Evolutionary conservation across 1,140 invertebrate species (phyloP).

Genomic region (Neodiprion lecontei): DNA sequence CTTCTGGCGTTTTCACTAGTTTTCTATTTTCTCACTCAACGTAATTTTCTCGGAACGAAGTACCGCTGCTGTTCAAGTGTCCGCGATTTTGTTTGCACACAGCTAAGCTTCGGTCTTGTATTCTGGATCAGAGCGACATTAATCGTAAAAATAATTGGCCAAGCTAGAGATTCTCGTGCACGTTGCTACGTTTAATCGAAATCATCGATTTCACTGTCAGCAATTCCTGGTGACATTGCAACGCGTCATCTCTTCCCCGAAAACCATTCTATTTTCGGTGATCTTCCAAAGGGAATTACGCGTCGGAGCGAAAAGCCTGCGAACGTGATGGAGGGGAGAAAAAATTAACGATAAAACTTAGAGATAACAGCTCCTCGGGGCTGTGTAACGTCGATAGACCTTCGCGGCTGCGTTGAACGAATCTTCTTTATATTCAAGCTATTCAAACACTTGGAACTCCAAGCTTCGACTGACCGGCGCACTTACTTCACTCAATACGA

Average conservation of each 20-base stretch:
- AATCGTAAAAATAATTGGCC: no score
- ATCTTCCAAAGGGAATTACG: background rate
- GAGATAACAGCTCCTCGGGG: conserved; percentile 3
- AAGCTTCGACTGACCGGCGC: background rate
- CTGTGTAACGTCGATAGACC: conserved; percentile 2
- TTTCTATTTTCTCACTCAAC: background rate
- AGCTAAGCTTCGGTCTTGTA: background rate
- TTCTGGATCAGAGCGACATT: no score
- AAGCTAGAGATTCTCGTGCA: no score
- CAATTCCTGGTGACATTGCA: no score
- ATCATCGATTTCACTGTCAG: no score
- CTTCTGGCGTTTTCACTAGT: background rate
- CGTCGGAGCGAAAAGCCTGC: background rate
- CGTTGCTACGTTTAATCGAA: no score
- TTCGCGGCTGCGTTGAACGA: background rate
- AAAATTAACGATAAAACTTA: background rate
- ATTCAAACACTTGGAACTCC: background rate
- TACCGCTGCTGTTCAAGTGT: background rate
- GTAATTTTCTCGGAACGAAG: background rate
- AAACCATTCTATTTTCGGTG: background rate
- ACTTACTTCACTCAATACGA: background rate
- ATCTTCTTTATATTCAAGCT: background rate
- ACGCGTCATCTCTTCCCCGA: background rate
- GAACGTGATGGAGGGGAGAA: background rate
- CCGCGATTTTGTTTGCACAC: background rate